Conservation (phyloP, 2,113 vertebrate species). For the Rynchops niger region DNA sequence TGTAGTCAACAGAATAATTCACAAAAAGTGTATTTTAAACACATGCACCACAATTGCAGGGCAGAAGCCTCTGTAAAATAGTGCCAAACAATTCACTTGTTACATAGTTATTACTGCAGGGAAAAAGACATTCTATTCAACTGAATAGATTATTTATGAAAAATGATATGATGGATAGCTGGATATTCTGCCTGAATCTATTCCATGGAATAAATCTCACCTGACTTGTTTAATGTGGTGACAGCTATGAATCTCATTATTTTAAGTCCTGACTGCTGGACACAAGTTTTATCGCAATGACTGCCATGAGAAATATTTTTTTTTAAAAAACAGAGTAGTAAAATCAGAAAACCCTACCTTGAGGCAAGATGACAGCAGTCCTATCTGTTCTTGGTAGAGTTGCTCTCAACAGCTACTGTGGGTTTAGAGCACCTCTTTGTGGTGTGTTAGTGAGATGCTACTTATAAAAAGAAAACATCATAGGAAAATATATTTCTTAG, state of each 20-base stretch:
- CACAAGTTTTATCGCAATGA: constrained; percentile 48
- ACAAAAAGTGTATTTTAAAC: background rate
- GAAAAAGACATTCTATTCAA: constrained; percentile 22
- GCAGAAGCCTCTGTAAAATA: background rate
- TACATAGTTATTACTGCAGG: constrained; percentile 52
- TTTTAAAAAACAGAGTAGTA: constrained; percentile 32
- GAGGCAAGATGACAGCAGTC: constrained; percentile 28
- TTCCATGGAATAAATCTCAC: constrained; percentile 42
- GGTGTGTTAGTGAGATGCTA: constrained; percentile 50
- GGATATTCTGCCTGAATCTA: constrained; percentile 42
- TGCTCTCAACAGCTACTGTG: background rate
- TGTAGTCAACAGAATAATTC: background rate
- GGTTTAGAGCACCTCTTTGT: constrained; percentile 81
- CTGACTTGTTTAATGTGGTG: constrained; percentile 44
- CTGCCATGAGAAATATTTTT: constrained; percentile 46
- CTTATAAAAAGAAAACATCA: background rate
- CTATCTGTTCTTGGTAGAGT: constrained; percentile 8
- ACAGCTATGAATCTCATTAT: constrained; percentile 68
- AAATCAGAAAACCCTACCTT: constrained; percentile 59
- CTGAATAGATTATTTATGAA: constrained; percentile 58
- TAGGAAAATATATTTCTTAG: background rate
- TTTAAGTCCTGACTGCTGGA: constrained; percentile 64
- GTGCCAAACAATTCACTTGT: constrained; percentile 19
- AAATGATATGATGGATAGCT: constrained; percentile 48
- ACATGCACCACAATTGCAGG: background rate